Conservation (phyloP, 2,797 vertebrate genomes). For the Eidolon dupreanum region DNA sequence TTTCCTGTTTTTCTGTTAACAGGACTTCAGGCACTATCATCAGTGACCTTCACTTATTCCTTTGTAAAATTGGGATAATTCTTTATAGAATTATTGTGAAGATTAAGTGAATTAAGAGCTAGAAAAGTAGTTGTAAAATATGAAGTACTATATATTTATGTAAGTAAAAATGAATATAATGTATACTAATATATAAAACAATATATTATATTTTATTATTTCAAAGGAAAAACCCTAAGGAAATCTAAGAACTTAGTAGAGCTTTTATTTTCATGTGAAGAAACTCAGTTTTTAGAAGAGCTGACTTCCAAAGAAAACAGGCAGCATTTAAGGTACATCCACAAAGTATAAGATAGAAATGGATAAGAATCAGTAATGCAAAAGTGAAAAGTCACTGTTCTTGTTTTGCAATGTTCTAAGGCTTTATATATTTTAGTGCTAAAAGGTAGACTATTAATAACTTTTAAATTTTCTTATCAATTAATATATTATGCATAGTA, state of each 20-base stretch:
- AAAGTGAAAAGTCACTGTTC: background rate
- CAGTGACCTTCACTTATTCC: background rate
- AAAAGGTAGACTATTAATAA: background rate
- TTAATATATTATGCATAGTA: background rate
- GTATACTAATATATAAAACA: background rate
- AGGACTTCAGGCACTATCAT: background rate
- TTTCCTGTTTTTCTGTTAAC: background rate
- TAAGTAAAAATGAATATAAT: background rate
- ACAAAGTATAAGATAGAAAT: background rate
- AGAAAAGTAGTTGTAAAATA: background rate
- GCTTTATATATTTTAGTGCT: background rate
- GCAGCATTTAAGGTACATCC: background rate
- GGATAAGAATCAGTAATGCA: background rate
- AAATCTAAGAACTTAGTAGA: background rate
- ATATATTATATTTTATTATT: background rate
- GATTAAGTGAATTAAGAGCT: background rate
- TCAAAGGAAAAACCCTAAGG: background rate
- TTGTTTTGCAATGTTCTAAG: background rate
- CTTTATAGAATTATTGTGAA: background rate
- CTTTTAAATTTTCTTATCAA: background rate
- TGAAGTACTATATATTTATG: background rate
- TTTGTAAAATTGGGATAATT: slow-evolving; percentile 23
- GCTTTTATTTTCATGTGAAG: background rate
- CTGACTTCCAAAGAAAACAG: background rate
- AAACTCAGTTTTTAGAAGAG: background rate